Base-by-base conservation (phyloP, 2,888 invertebrate species). In the Zelleria hepariella region DNA sequence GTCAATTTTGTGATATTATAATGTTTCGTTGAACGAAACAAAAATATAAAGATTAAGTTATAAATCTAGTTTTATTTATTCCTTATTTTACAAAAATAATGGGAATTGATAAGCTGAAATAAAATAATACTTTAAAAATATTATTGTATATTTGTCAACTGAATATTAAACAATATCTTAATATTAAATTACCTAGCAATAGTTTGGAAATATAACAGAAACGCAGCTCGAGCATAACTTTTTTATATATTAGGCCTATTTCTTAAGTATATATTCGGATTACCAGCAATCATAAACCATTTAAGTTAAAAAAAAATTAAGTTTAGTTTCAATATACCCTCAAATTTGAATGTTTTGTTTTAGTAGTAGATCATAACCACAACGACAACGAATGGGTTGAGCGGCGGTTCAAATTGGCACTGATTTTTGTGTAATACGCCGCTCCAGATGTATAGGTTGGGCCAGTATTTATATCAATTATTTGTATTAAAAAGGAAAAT, bases 101-200 rank as follows among this genome's bases (percentile, higher is more conserved):
- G 32, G 32, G 15, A 15, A 42, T 15, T 42, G 15, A 42, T 3
- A 4, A 15, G 32, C 32, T 1, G 15, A 69, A 70, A 70, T 62
- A 68, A 62, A 59, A 62, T 55, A 62, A 42, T 42, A 42, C 15
- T 66, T 75, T 75, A 79, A 82, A 86, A 86, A 86, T 84, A 86
- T 78, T 79, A 79, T 79, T 78, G 80, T 84, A 82, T 86, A 87
- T 87, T 86, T 87, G 86, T 87, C 87, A 87, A 87, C 86, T 82
- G 83, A 82, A 82, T 78, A 82, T 82, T 82, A 85, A 87, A 86
- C 82, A 84, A 84, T 81, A 80, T 79, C 80, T 78, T 82, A 83
- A 57, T 49, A 47, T 10, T 48, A 48, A 57, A 54, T 18, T 58
- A 55, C 77, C 78, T 85, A 84, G 72, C 75, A 73, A 72, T 80